These are phyloP conservation scores for Hippocampus kuda DNA, from an alignment of 2,797 vertebrate species.

Conservation along the genomic window DNA sequence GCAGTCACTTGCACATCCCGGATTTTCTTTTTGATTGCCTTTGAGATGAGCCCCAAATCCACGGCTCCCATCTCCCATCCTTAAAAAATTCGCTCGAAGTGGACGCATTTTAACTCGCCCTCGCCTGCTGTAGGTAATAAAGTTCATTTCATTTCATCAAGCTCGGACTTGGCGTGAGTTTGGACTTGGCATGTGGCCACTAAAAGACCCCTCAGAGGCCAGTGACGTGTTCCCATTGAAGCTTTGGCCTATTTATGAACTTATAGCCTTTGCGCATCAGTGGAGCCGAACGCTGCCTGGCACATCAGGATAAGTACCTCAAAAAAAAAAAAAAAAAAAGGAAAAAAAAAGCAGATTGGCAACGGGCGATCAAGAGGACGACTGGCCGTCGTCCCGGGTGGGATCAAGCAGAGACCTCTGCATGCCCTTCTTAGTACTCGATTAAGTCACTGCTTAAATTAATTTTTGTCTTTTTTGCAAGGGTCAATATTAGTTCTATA, in stretches of 20 bases:
- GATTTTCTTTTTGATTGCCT: not conserved
- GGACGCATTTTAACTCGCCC: not conserved
- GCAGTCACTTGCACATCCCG: not conserved
- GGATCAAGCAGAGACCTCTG: slow-evolving; percentile 3
- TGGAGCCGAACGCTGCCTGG: no score
- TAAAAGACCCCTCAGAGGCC: not conserved
- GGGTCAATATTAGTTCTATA: no score
- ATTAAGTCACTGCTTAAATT: no score
- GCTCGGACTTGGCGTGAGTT: not conserved
- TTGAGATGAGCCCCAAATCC: not conserved
- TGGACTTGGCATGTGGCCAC: not conserved
- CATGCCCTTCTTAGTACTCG: not conserved
- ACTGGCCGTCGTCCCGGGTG: slow-evolving; percentile 37
- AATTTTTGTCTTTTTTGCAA: no score
- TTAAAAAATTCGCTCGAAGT: not conserved
- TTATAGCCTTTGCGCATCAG: not conserved
- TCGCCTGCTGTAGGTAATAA: no score
- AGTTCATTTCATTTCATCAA: not conserved
- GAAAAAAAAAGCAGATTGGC: slow-evolving; percentile 24
- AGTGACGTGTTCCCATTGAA: not conserved
- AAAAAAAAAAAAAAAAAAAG: slow-evolving; percentile 9
- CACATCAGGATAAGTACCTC: slow-evolving; percentile 20
- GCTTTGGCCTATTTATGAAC: not conserved
- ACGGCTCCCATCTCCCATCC: not conserved
- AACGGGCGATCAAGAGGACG: slow-evolving; percentile 23